Conservation (phyloP, 1,140 invertebrate species). For the Triops longicaudatus region DNA sequence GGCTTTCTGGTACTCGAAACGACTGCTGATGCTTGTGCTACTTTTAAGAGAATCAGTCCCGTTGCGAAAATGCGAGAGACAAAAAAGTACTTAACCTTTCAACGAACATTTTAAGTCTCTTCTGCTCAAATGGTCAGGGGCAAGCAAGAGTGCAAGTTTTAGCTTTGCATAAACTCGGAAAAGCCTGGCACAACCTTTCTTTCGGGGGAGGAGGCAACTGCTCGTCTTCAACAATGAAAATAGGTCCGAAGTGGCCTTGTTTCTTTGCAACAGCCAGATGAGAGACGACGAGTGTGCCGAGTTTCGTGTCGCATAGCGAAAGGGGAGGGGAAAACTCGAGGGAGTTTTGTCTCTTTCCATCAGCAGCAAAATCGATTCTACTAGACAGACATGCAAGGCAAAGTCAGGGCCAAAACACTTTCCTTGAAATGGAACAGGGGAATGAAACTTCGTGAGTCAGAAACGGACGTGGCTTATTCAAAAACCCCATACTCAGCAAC, state of each 20-base stretch:
- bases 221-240: not conserved
- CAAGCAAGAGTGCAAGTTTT: not conserved
- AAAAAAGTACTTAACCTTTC: not conserved
- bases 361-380: conserved; percentile 7
- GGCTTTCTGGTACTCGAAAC: conserved; percentile 1
- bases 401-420: conserved; percentile 14
- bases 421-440: not conserved
- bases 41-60: conserved; percentile 4
- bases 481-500: not conserved
- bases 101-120: not conserved
- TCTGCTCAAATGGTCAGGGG: not conserved
- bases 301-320: not conserved
- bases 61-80: not conserved
- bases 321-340: not conserved
- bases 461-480: conserved; percentile 15
- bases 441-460: not conserved
- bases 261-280: not conserved
- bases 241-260: not conserved
- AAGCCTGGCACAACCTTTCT: not conserved
- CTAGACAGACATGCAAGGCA: not conserved
- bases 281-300: not conserved
- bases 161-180: not conserved
- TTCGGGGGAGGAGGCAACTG: not conserved
- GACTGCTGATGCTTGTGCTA: conserved; percentile 6
- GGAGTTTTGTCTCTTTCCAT: conserved; percentile 8